Percentiles rank a stretch among this genome's conserved stretches.
Conservation (phyloP, 2,797 vertebrate species). For the Hippopotamyrus pictus region DNA sequence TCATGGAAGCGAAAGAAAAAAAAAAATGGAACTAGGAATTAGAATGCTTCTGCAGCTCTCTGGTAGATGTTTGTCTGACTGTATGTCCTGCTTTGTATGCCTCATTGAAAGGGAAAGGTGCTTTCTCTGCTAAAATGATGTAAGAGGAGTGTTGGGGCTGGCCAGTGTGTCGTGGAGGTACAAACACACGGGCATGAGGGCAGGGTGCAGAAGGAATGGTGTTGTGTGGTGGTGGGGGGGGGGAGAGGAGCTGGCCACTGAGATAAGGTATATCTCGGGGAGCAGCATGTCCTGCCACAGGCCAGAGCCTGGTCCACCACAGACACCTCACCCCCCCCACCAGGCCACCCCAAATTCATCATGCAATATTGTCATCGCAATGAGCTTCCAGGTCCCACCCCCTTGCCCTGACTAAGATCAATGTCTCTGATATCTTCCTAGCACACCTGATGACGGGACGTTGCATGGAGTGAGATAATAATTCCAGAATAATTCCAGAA, state of each 20-base stretch:
- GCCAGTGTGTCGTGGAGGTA: background rate
- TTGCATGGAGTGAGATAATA: background rate
- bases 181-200: background rate
- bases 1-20: background rate
- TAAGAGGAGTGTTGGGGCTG: background rate
- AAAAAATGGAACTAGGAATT: background rate
- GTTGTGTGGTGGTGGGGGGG: slow-evolving; percentile 42
- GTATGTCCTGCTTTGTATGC: background rate
- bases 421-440: background rate
- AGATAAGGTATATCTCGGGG: slow-evolving; percentile 68
- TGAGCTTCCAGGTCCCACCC: background rate
- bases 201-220: slow-evolving; percentile 19
- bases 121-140: background rate
- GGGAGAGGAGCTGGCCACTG: slow-evolving; percentile 59
- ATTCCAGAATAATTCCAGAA: background rate
- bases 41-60: background rate
- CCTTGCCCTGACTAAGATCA: background rate
- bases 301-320: slow-evolving; percentile 18
- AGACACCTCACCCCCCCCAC: slow-evolving; percentile 26
- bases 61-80: background rate
- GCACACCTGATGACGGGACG: background rate
- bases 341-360: background rate
- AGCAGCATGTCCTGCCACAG: slow-evolving; percentile 37
- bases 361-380: background rate
- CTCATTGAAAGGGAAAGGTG: background rate